Conservation (phyloP, 1,140 invertebrate species). For the Zelostemma sp. region DNA sequence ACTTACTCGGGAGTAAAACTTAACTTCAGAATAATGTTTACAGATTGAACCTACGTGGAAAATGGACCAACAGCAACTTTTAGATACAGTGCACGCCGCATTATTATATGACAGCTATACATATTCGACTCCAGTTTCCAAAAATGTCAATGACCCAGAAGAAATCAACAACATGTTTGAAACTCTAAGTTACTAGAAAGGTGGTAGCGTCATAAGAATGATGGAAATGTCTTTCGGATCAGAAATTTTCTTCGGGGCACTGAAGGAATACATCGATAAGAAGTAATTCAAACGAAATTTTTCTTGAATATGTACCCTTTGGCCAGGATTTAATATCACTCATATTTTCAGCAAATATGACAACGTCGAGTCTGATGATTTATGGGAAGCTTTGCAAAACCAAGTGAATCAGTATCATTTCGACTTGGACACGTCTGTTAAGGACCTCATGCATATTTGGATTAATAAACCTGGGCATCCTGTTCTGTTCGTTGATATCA, state of each 20-base stretch:
- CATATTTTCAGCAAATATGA: constrained; percentile 36
- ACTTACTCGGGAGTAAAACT: no score
- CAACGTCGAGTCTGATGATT: constrained; percentile 68
- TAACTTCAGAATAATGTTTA: no score
- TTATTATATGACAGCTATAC: constrained; percentile 51
- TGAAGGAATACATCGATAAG: constrained; percentile 71
- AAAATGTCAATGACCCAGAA: constrained; percentile 54
- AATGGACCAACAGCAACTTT: constrained; percentile 70
- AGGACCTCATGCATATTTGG: constrained; percentile 78
- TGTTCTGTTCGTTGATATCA: constrained; percentile 73
- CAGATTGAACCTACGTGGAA: constrained; percentile 69
- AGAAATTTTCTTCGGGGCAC: constrained; percentile 73
- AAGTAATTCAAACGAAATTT: constrained; percentile 60
- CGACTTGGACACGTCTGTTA: constrained; percentile 53
- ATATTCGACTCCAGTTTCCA: constrained; percentile 49
- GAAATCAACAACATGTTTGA: constrained; percentile 79
- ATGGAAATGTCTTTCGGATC: constrained; percentile 80
- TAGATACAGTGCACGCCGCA: constrained; percentile 51
- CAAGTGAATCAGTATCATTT: constrained; percentile 58
- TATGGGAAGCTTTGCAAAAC: constrained; percentile 74
- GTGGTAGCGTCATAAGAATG: constrained; percentile 80
- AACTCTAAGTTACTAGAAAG: constrained; percentile 80
- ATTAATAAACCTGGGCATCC: constrained; percentile 83
- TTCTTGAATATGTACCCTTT: no score
- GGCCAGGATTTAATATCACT: no score